Base-by-base conservation (phyloP, 2,888 invertebrate genomes). In the Drosophila kanekoi region DNA sequence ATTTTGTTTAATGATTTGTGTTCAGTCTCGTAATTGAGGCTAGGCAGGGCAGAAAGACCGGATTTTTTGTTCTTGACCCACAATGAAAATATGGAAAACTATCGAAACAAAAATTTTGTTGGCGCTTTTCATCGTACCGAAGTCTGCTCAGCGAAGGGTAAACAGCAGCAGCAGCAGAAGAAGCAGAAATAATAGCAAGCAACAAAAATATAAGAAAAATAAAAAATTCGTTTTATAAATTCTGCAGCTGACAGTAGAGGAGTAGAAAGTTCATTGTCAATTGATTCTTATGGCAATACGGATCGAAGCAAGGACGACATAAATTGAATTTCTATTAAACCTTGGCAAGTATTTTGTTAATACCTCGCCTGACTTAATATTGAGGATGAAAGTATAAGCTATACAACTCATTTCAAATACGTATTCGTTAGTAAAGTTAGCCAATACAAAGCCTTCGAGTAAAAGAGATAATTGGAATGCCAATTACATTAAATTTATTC, bases 1-100 rank as follows among this genome's bases (percentile, higher is more conserved):
- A 88, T 87, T 87, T 84, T 87, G 87, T 82, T 89, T 87, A 89
- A 87, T 87, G 87, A 87, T 89, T 87, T 89, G 89, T 85, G 85
- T 84, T 83, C 81, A 69, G 81, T 81, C 84, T 81, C 70, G 89
- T 87, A 85, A 85, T 85, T 85, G 89, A 66, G 79, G 72, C 72
- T 63, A 66, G 41, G 62, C 53, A 60, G 37, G 64, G 64, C 56
- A 38, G 44, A 51, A 49, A 61, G 40, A 49, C 47, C 16, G 41
- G 41, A 35, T 38, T 38, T 18, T 45, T 48, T 58, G 86, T 51
- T 73, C 86, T 85, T 85, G 82, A 78, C 83, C 82, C 76, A 75
- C 65, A 81, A 88, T 66, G 18, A 44, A 65, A 70, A 70, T 65
- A 75, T 67, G 71, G 62, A 66, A 79, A 84, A 84, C 88, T 88